Conservation (phyloP, 1,140 invertebrate genomes). For the Cryptotermes secundus region DNA sequence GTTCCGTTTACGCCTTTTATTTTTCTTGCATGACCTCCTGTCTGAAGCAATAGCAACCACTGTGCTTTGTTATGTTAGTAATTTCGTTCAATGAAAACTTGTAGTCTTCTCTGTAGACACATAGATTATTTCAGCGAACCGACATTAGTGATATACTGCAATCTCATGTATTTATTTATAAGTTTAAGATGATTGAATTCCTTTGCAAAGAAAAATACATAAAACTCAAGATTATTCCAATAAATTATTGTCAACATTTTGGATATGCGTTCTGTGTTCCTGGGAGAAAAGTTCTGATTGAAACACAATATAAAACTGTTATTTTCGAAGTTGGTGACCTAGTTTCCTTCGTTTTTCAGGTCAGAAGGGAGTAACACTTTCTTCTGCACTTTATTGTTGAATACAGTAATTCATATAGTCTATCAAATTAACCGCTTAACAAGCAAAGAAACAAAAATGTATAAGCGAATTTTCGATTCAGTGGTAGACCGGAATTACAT, state of each 20-base stretch:
- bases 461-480: too few species aligned
- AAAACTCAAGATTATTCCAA: neutral
- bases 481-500: too few species aligned
- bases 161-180: neutral
- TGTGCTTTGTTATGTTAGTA: neutral
- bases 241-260: neutral
- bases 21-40: neutral
- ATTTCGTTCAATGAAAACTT: neutral
- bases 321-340: neutral
- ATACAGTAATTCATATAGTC: neutral
- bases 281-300: neutral
- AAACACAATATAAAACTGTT: neutral
- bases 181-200: neutral
- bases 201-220: neutral
- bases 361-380: too few species aligned
- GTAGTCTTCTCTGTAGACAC: neutral
- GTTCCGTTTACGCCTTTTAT: neutral
- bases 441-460: too few species aligned
- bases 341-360: neutral
- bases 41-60: neutral
- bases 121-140: neutral
- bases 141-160: neutral
- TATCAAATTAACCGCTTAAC: too few species aligned
- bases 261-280: neutral
- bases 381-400: neutral